Conservation (phyloP, 92 coral and sea anemone species). For the Diadumene lineata region DNA sequence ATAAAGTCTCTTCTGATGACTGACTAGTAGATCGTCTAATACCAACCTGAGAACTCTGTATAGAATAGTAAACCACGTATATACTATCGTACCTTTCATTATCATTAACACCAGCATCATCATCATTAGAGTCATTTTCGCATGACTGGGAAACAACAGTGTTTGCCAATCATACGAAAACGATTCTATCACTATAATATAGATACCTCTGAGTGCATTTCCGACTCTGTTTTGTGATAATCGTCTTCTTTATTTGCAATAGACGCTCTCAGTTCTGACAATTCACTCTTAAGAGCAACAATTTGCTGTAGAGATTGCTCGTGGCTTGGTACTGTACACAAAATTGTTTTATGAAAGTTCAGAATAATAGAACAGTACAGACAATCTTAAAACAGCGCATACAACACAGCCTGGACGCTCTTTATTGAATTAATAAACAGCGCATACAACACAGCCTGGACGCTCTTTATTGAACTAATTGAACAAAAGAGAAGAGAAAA, state of each 20-base stretch:
- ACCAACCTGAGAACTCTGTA: background rate
- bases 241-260: conserved; percentile 86
- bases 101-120: background rate
- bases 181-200: too few relatives aligned
- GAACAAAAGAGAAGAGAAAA: too few relatives aligned
- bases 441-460: too few relatives aligned
- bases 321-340: conserved; percentile 76
- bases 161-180: too few relatives aligned
- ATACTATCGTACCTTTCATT: background rate
- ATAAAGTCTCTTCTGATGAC: conserved; percentile 1
- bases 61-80: background rate
- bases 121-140: too few relatives aligned
- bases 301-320: conserved; percentile 90
- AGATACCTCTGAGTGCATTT: conserved; percentile 88
- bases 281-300: conserved; percentile 70
- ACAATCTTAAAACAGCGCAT: too few relatives aligned
- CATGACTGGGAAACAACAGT: too few relatives aligned
- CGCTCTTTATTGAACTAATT: too few relatives aligned
- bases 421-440: too few relatives aligned
- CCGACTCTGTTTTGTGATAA: conserved; percentile 81
- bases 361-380: too few relatives aligned
- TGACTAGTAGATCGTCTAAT: background rate
- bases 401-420: too few relatives aligned
- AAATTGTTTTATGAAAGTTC: too few relatives aligned
- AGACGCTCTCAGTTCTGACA: conserved; percentile 77